phyloP scores from a whole-genome alignment of 2,113 vertebrate species.

The Bubalus kerabau region DNA sequence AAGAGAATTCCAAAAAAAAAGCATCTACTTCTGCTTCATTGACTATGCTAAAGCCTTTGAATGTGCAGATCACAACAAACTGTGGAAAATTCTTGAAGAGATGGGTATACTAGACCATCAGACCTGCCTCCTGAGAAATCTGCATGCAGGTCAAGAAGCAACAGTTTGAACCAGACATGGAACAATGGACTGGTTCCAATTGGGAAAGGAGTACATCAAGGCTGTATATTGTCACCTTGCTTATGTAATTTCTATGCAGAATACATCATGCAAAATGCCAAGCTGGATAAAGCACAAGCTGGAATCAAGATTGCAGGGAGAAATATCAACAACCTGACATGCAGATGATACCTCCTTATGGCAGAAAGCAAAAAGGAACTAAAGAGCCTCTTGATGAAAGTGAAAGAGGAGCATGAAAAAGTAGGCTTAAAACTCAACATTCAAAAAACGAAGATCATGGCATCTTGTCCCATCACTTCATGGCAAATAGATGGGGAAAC shows the following conservation, averaged over 20 bases:
- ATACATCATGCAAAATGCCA: fast-evolving
- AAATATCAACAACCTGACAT: background rate
- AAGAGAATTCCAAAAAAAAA: background rate
- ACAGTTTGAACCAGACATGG: background rate
- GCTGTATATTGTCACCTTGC: background rate
- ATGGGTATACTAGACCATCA: background rate
- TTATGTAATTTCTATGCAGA: background rate
- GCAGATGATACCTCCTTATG: background rate
- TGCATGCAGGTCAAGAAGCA: background rate
- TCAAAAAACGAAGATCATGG: background rate
- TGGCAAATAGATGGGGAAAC: background rate
- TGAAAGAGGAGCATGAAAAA: background rate
- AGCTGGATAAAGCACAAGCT: background rate
- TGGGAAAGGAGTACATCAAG: background rate
- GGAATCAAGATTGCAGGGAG: background rate
- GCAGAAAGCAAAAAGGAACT: background rate
- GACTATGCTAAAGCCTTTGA: background rate
- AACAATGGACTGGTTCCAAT: background rate
- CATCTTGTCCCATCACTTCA: background rate
- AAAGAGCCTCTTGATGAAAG: background rate
- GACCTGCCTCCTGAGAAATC: background rate
- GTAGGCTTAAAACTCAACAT: background rate
- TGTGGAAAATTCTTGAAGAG: background rate
- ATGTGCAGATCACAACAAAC: background rate
- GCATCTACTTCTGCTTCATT: background rate